A percentile compares a stretch with the other conserved stretches of the same genome.
phyloP scores from a whole-genome alignment of 2,113 vertebrate species.

The Phycodurus eques region DNA sequence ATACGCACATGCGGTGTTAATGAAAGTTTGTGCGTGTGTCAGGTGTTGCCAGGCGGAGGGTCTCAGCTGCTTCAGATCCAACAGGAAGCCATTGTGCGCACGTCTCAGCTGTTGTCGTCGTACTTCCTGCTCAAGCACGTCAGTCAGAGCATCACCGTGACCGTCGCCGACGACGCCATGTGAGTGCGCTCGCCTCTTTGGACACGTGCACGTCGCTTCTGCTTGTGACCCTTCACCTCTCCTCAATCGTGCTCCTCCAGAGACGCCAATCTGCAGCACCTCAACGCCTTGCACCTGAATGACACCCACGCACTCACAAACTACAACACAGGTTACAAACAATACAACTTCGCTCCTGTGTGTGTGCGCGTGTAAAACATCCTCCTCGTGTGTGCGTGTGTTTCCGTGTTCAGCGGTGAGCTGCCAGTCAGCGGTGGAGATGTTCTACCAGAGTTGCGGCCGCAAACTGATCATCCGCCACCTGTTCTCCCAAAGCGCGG shows the following conservation, averaged over 20 bases:
- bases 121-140: conserved; percentile 86
- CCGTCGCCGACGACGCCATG: conserved; percentile 84
- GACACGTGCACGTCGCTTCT: background rate
- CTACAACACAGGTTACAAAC: conserved; percentile 76
- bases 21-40: background rate
- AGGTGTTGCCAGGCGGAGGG: conserved; percentile 80
- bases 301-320: conserved; percentile 74
- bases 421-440: conserved; percentile 88
- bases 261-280: conserved; percentile 91
- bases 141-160: conserved; percentile 79
- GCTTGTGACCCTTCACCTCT: conserved; percentile 6
- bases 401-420: conserved; percentile 67
- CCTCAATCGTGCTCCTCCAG: conserved; percentile 59
- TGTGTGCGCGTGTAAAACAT: no score
- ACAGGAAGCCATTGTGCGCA: conserved; percentile 88
- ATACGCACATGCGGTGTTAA: no score
- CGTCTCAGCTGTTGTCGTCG: conserved; percentile 83
- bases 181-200: conserved; percentile 64
- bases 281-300: conserved; percentile 86
- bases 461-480: conserved; percentile 82
- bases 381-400: background rate
- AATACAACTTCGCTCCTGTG: no score
- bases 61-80: conserved; percentile 86
- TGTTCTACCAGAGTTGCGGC: conserved; percentile 89
- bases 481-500: conserved; percentile 76